Percentiles rank a stretch among this genome's conserved stretches.
Conservation (phyloP, 2,797 vertebrate species). For the Acrocephalus scirpaceus region DNA sequence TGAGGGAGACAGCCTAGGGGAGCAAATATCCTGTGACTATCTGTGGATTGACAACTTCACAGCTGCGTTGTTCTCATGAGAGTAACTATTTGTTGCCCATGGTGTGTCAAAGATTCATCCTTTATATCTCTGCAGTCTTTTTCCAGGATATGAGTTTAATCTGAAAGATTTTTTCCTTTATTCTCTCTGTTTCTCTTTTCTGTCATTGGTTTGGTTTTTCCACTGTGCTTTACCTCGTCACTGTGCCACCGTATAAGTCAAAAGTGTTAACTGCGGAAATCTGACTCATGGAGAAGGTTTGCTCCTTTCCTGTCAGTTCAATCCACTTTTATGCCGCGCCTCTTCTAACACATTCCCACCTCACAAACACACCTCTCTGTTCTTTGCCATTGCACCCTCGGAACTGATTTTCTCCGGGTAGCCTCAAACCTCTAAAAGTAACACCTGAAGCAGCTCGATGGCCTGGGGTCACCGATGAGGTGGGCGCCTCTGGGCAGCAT, state of each 20-base stretch:
- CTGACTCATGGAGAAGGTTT: neutral
- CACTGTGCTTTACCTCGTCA: neutral
- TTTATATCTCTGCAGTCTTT: neutral
- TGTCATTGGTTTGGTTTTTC: neutral
- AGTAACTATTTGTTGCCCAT: neutral
- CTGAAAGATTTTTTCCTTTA: neutral
- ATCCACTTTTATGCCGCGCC: neutral
- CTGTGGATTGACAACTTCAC: neutral
- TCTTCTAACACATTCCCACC: neutral
- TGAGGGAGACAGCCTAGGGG: neutral
- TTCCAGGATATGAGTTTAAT: neutral
- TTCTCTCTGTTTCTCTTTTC: neutral
- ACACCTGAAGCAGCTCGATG: rapidly evolving
- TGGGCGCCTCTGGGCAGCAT: rapidly evolving
- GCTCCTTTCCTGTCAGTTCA: neutral
- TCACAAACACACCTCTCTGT: neutral
- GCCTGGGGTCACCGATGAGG: too few relatives aligned
- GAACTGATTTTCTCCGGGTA: neutral
- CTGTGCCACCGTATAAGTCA: neutral
- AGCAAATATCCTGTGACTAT: neutral
- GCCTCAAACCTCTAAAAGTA: neutral
- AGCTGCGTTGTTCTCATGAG: neutral
- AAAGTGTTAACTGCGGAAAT: neutral
- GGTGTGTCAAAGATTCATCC: neutral
- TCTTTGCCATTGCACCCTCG: neutral